A percentile compares a stretch with the other conserved stretches of the same genome.
phyloP scores from a whole-genome alignment of 2,888 invertebrate genomes.

The Ophion costatus region DNA sequence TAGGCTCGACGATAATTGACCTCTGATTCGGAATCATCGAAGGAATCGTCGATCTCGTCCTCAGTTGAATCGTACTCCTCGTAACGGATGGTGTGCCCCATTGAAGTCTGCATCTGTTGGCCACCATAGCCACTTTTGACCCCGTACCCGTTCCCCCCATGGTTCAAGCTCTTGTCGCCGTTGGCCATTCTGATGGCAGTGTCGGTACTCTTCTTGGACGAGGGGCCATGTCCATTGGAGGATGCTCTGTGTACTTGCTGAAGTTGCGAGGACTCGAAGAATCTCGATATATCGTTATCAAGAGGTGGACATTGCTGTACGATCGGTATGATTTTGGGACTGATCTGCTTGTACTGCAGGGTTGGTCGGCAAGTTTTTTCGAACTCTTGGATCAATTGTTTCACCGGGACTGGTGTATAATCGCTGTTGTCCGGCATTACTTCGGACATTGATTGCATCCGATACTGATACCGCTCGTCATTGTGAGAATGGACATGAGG shows the following conservation, averaged over 20 bases:
- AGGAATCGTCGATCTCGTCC: conserved; percentile 68
- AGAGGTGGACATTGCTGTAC: conserved; percentile 74
- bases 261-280: conserved; percentile 75
- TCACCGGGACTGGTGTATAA: conserved; percentile 83
- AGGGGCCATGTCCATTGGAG: conserved; percentile 4
- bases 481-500: conserved; percentile 44
- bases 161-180: background rate
- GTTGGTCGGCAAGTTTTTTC: conserved; percentile 87
- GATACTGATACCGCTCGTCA: conserved; percentile 79
- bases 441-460: conserved; percentile 61
- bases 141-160: conserved; percentile 58
- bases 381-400: conserved; percentile 86
- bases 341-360: conserved; percentile 85
- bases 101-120: conserved; percentile 11
- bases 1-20: conserved; percentile 60
- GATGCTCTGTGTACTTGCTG: conserved; percentile 29
- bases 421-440: conserved; percentile 73
- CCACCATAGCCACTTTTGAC: conserved; percentile 9
- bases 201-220: conserved; percentile 32
- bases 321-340: conserved; percentile 76
- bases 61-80: conserved; percentile 68
- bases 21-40: conserved; percentile 66
- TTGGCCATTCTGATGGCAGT: conserved; percentile 20
- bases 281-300: conserved; percentile 79
- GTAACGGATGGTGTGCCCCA: conserved; percentile 46